Base-by-base conservation (phyloP, 2,113 vertebrate species). In the Zosterops japonicus region DNA sequence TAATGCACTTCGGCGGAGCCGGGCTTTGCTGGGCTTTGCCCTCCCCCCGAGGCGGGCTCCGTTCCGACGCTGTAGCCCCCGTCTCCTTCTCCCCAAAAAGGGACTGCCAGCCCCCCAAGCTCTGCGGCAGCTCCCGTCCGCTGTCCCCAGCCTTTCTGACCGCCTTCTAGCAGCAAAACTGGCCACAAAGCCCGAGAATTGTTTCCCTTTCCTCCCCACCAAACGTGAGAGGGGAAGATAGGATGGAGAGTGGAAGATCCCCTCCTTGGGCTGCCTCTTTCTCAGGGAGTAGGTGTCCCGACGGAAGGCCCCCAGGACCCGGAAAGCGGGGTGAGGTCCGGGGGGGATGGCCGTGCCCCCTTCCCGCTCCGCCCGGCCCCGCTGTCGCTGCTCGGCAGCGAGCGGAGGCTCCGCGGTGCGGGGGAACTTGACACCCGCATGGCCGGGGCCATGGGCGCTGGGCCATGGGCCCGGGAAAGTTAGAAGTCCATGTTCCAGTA, bases 401-500 rank as follows among this genome's bases (percentile, higher is more conserved):
- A 72, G n/a, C 5, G 36, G 52, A 79, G 87, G 69, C 53, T 81
- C 90, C 57, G 47, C 41, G 46, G 56, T 49, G 82, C 55, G 65
- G 79, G 50, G 56, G 85, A 97, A 96, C 95, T 95, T 97, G 97
- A 97, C 96, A 96, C 23, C 84, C 59, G 41, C 82, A 52, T n/a
- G 94, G 90, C 79, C 57, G 95, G 88, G 95, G 95, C 95, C 97
- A 98, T 97, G 98, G 96, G 92, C 94, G 53, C 95, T 94, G 93
- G 94, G 93, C 91, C 65, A 85, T 95, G 96, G 96, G 96, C 97
- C 94, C 97, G 96, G 97, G 97, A 98, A 98, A 98, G 98, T 98
- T 98, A 98, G 98, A 97, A 98, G 98, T 98, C 97, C 97, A 97
- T 98, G 98, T 98, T 98, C 98, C 97, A 98, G 98, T 98, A 98